Evolutionary conservation across 1,140 invertebrate species (phyloP), one percentile per base, ranked within the genome.

Genomic region (Hypsibius dujardini): DNA sequence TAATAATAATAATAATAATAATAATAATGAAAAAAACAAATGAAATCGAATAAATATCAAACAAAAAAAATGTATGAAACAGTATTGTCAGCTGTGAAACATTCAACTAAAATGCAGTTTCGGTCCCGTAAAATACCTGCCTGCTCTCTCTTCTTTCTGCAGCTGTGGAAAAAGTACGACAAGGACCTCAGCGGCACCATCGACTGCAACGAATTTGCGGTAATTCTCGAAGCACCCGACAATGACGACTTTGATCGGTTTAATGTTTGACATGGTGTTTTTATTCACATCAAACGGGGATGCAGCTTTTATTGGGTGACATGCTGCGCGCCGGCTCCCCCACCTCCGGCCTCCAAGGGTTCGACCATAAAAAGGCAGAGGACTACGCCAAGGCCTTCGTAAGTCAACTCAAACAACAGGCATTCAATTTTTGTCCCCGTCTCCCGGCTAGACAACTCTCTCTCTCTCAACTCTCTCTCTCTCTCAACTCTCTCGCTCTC

Each of bases 81-180:
- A 28, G 28, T 28, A 28, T 28, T 28, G 28, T 28, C 28, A 28
- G 28, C 28, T 28, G 28, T 28, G 28, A 28, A 28, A 28, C 28
- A 28, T 28, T 28, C 28, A 28, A 28, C 28, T 28, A 28, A 28
- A 28, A 28, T 28, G 28, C 28, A 28, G 28, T 28, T 28, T 28
- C 28, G 28, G 28, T 28, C 28, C 28, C 28, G 28, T 28, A 28
- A 28, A 28, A 28, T 28, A 28, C 28, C 28, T 28, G 28, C 28
- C 28, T 28, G 28, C 28, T 28, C 28, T 28, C 28, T 28, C 28
- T 28, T 28, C 28, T 28, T 28, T 28, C 28, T 67, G 12, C 42
- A 67, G 62, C 12, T 67, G 3, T 67, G 62, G 62, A 67, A 67
- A 42, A 67, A 42, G 45, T 67, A 67, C 62, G 62, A 67, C 62